Evolutionary conservation across 2,888 invertebrate species (phyloP).

Genomic region (Pseudococcus viburni): DNA sequence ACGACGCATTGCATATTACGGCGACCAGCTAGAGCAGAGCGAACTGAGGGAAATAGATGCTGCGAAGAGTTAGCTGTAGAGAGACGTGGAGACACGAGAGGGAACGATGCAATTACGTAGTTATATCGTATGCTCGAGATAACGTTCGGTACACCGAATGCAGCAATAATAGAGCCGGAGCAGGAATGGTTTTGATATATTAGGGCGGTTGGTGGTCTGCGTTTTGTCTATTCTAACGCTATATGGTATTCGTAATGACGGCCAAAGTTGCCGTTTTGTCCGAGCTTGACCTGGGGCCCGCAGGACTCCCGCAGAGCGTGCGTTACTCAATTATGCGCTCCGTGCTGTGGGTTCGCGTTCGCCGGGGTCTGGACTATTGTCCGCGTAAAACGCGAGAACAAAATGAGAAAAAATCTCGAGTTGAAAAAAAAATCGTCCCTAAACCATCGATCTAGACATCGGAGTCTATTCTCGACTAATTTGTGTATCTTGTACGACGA

Average conservation of each 20-base stretch:
- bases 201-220: slow-evolving; percentile 48
- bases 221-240: slow-evolving; percentile 31
- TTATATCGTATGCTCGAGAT: neutral
- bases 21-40: neutral
- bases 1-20: no score
- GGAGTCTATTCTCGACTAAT: neutral
- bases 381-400: neutral
- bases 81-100: neutral
- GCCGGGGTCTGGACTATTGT: neutral
- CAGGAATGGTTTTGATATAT: slow-evolving; percentile 21
- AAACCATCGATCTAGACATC: neutral
- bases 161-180: neutral
- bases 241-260: slow-evolving; percentile 2
- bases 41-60: neutral
- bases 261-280: slow-evolving; percentile 17
- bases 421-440: neutral
- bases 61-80: neutral
- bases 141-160: neutral
- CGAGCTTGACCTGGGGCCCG: slow-evolving; percentile 51
- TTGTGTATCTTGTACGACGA: neutral
- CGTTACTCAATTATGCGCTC: slow-evolving; percentile 47
- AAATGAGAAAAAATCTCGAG: neutral
- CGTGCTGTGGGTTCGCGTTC: neutral
- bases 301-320: slow-evolving; percentile 39
- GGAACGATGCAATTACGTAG: neutral